phyloP scores from a whole-genome alignment of 2,888 invertebrate genomes.

The Colletes collaris region DNA sequence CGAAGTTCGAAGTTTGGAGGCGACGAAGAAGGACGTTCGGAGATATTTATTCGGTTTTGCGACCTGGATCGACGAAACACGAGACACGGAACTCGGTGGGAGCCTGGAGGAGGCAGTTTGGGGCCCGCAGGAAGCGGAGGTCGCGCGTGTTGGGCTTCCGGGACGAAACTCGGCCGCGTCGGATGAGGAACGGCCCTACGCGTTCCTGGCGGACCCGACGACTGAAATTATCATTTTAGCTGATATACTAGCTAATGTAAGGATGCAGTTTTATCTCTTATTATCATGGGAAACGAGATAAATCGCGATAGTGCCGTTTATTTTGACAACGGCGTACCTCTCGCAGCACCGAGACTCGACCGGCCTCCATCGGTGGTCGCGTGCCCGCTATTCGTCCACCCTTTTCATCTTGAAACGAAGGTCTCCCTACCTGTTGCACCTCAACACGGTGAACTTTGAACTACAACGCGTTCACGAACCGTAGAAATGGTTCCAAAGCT shows the following conservation, averaged over 20 bases:
- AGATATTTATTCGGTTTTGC: too few relatives aligned
- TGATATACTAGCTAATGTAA: slow-evolving; percentile 83
- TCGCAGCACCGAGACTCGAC: slow-evolving; percentile 52
- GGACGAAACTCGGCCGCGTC: slow-evolving; percentile 18
- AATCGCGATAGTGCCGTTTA: slow-evolving; percentile 83
- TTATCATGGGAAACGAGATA: slow-evolving; percentile 84
- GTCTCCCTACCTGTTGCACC: too few relatives aligned
- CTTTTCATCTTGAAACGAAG: not conserved
- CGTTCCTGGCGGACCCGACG: slow-evolving; percentile 80
- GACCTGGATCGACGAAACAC: too few relatives aligned
- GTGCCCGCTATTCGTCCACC: slow-evolving; percentile 2
- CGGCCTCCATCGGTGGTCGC: slow-evolving; percentile 41
- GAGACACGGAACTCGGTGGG: too few relatives aligned
- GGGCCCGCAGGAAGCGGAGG: not conserved
- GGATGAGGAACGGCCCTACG: slow-evolving; percentile 74
- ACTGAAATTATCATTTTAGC: slow-evolving; percentile 83
- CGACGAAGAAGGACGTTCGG: too few relatives aligned
- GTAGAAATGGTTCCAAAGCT: too few relatives aligned
- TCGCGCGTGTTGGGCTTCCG: not conserved
- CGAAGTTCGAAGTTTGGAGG: too few relatives aligned
- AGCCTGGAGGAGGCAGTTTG: too few relatives aligned
- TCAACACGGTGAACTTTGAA: too few relatives aligned
- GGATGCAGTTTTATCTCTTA: slow-evolving; percentile 84
- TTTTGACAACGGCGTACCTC: slow-evolving; percentile 80
- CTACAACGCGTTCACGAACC: too few relatives aligned